Evolutionary conservation across 2,797 vertebrate species (phyloP).

Genomic region (Dallia pectoralis): DNA sequence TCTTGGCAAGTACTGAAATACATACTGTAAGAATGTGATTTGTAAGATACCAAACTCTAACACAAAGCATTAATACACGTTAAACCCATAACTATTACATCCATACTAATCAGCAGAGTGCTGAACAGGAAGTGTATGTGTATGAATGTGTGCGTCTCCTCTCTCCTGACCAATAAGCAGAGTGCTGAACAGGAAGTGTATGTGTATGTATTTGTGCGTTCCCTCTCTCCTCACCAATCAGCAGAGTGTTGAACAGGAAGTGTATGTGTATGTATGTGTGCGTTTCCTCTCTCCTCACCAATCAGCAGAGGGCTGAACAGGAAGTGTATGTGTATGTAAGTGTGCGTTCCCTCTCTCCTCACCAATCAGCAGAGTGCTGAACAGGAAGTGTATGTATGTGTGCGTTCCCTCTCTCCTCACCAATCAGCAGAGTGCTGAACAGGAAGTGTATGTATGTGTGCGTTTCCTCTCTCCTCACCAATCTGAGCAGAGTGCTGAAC

Average conservation of each 20-base stretch:
- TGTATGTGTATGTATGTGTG: neutral
- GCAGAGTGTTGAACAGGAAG: no score
- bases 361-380: neutral
- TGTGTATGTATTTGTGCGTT: neutral
- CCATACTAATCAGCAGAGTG: neutral
- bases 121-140: neutral
- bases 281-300: conserved; percentile 59
- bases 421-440: neutral
- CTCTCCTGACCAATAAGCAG: conserved; percentile 84
- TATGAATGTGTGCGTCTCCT: neutral
- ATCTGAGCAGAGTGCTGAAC: neutral
- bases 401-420: no score
- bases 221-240: conserved; percentile 72
- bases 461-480: no score
- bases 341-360: neutral
- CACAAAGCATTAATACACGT: neutral
- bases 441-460: neutral
- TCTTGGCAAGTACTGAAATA: neutral
- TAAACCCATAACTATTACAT: neutral
- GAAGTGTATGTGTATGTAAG: neutral
- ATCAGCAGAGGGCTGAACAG: conserved; percentile 92
- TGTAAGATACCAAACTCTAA: conserved; percentile 1
- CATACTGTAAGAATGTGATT: neutral
- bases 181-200: no score
- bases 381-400: neutral